These are phyloP conservation scores for Epinotia nisella DNA, from an alignment of 2,888 invertebrate genomes.

Conservation along the genomic window DNA sequence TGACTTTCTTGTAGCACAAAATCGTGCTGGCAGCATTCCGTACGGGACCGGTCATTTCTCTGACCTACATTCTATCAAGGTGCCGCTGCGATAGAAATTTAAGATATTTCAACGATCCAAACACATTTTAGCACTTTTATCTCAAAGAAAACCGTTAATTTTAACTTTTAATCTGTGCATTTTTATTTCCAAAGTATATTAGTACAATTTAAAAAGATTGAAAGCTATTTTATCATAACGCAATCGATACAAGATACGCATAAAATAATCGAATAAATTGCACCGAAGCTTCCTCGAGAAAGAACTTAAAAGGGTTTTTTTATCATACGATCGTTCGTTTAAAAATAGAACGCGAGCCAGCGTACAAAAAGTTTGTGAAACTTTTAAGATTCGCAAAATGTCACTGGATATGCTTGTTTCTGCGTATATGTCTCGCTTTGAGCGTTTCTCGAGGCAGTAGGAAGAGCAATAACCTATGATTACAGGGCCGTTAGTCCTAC, in stretches of 20 bases:
- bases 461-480: constrained; percentile 85
- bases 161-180: neutral
- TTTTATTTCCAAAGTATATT: neutral
- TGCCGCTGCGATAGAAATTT: constrained; percentile 36
- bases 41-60: constrained; percentile 83
- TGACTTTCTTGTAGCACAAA: constrained; percentile 66
- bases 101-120: constrained; percentile 28
- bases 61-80: constrained; percentile 74
- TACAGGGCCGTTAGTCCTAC: constrained; percentile 83
- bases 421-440: constrained; percentile 64
- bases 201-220: neutral
- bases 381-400: constrained; percentile 41
- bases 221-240: constrained; percentile 17
- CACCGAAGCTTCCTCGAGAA: constrained; percentile 4
- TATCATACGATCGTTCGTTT: constrained; percentile 17
- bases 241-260: neutral
- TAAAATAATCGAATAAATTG: constrained; percentile 11
- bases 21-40: constrained; percentile 78
- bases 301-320: constrained; percentile 26
- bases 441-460: constrained; percentile 66
- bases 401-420: constrained; percentile 60
- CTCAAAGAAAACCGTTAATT: neutral
- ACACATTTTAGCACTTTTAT: constrained; percentile 22
- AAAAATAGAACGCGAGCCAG: constrained; percentile 29
- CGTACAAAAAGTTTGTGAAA: constrained; percentile 28